phyloP scores from a whole-genome alignment of 2,113 vertebrate genomes.

The Aegithalos caudatus region DNA sequence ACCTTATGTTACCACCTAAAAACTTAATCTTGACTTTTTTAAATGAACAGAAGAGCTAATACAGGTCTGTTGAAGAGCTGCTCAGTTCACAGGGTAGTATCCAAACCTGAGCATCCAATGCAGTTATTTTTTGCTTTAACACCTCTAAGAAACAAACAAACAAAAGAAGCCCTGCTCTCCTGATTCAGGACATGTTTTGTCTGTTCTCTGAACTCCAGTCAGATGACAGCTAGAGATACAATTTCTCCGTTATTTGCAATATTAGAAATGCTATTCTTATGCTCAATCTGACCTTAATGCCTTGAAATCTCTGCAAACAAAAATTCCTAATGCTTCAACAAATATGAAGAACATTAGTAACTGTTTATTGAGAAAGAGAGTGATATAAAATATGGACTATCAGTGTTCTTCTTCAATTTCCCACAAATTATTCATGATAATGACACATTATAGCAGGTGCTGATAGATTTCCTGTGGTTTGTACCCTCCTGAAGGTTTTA shows the following conservation, averaged over 20 bases:
- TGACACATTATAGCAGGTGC: conserved; percentile 29
- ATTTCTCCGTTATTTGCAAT: not conserved
- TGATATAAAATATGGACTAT: not conserved
- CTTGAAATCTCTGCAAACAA: not conserved
- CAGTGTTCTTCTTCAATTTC: not conserved
- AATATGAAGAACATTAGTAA: not conserved
- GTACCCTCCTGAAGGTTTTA: conserved; percentile 21
- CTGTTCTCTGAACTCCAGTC: not conserved
- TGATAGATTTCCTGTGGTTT: conserved; percentile 26
- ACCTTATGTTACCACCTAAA: not conserved
- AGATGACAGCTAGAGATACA: not conserved
- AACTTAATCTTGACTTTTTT: not conserved
- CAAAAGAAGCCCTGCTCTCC: not conserved
- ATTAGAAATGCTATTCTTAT: not conserved
- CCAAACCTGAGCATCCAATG: not conserved
- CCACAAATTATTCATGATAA: conserved; percentile 55
- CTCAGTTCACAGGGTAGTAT: not conserved
- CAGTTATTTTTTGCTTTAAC: not conserved
- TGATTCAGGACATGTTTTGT: not conserved
- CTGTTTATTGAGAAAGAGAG: not conserved
- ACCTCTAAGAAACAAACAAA: not conserved
- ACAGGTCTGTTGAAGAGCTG: not conserved
- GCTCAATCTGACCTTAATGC: not conserved
- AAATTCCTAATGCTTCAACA: not conserved
- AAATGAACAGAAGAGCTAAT: not conserved